These are phyloP conservation scores for Phocoena sinus DNA, from an alignment of 2,113 vertebrate species.

Conservation along the genomic window DNA sequence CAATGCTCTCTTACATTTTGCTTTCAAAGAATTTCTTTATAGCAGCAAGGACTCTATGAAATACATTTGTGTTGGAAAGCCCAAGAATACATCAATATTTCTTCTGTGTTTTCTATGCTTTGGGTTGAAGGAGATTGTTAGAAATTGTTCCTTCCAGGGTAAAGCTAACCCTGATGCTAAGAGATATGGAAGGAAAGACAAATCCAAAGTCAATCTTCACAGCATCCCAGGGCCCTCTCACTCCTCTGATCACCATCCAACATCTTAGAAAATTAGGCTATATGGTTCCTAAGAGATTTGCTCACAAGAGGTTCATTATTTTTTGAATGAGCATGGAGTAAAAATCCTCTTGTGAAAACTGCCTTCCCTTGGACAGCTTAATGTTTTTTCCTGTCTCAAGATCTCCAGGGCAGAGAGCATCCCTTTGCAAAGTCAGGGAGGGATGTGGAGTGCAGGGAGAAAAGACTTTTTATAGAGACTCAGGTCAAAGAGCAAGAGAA, in stretches of 20 bases:
- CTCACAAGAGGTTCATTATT: background rate
- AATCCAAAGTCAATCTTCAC: background rate
- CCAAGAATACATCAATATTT: slow-evolving; percentile 40
- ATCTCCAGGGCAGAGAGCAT: background rate
- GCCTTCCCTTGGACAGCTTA: background rate
- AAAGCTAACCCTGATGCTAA: background rate
- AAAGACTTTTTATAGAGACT: background rate
- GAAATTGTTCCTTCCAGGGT: background rate
- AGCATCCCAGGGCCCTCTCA: background rate
- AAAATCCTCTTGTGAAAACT: background rate
- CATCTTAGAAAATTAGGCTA: background rate
- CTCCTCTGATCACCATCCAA: background rate
- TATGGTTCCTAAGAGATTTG: background rate
- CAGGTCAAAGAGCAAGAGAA: background rate
- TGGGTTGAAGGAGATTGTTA: background rate
- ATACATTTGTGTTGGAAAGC: slow-evolving; percentile 65
- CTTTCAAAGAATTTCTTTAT: slow-evolving; percentile 61
- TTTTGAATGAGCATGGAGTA: background rate
- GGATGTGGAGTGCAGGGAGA: background rate
- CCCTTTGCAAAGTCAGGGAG: background rate
- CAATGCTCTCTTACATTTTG: slow-evolving; percentile 50
- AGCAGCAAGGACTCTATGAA: slow-evolving; percentile 25
- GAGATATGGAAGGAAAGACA: background rate
- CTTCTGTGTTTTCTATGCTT: background rate
- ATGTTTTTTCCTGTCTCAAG: background rate